phyloP scores from a whole-genome alignment of 1,140 invertebrate genomes.

The Eurosta solidaginis region DNA sequence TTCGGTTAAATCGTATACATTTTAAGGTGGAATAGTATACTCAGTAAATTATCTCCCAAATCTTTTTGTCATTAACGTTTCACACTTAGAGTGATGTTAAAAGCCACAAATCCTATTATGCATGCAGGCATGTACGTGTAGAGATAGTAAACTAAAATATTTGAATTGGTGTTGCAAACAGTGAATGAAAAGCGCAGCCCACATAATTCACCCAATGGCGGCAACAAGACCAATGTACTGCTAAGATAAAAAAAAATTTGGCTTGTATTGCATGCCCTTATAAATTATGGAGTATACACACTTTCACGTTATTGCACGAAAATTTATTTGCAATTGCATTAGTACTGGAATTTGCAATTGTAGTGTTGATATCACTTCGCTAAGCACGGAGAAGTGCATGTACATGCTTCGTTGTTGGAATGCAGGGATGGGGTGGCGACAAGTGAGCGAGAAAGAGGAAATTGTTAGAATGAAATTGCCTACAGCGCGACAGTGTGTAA shows the following conservation, averaged over 20 bases:
- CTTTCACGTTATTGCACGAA: not conserved
- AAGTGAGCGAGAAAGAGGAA: not conserved
- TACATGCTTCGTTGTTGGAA: too few species aligned
- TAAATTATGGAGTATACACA: constrained; percentile 13
- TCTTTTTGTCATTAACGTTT: not conserved
- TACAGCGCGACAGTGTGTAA: not conserved
- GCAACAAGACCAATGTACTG: not conserved
- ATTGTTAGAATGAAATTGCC: not conserved
- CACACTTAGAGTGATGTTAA: not conserved
- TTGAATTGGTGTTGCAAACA: not conserved
- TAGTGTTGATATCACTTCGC: not conserved
- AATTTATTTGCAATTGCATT: not conserved
- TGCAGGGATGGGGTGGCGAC: too few species aligned
- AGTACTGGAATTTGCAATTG: not conserved
- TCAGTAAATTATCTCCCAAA: not conserved
- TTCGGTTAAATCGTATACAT: not conserved
- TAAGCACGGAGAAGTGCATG: not conserved
- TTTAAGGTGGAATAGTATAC: not conserved
- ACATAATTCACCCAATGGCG: constrained; percentile 7
- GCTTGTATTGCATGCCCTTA: not conserved
- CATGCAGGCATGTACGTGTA: not conserved
- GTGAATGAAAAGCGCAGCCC: not conserved
- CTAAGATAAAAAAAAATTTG: not conserved
- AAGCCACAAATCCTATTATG: not conserved
- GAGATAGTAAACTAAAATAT: not conserved